Evolutionary conservation across 2,797 vertebrate species (phyloP), one percentile per base, ranked within the genome.

Genomic region (Oryzias dopingdopingensis): DNA sequence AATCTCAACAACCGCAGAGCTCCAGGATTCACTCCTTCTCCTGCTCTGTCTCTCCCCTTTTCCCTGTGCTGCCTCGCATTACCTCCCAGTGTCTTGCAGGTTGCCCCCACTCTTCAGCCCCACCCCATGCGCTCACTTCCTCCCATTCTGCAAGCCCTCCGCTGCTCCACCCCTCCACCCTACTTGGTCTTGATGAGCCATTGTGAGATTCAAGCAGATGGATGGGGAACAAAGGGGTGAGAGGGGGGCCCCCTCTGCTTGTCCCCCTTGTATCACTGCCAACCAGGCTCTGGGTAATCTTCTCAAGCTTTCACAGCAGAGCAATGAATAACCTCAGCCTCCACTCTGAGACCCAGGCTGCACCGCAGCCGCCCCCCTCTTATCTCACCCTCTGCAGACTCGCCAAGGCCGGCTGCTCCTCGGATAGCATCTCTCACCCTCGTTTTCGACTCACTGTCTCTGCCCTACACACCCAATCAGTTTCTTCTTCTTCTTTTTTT

Each of bases 131-230:
- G 52, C 74, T 78, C 79, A 82, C 80, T 82, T 87, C 80, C 82
- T 82, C 67, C 75, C 66, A 56, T 76, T 79, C 72, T 75, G 74
- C 72, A 51, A 74, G 78, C 77, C 32, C 76, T 84, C 61, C 50
- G 59, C 77, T 79, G 79, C 76, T 74, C 74, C 84, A 82, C 88
- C 81, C 91, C 86, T 81, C 85, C 79, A 72, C 70, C 74, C 80
- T 82, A 87, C 86, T 90, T 77, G 81, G 85, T 87, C 87, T 82
- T 82, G 86, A 90, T 79, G 85, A 92, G 91, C 91, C 93, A 92
- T 91, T 90, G 93, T 89, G 90, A 89, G 80, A 91, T 90, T 91
- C 91, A 92, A 93, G 94, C 94, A 96, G 94, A 96, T 96, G 94
- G 94, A 92, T 93, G 69, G 86, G 89, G 92, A 92, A 92, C 91